phyloP scores from a whole-genome alignment of 2,113 vertebrate genomes.

The Microtus ochrogaster region DNA sequence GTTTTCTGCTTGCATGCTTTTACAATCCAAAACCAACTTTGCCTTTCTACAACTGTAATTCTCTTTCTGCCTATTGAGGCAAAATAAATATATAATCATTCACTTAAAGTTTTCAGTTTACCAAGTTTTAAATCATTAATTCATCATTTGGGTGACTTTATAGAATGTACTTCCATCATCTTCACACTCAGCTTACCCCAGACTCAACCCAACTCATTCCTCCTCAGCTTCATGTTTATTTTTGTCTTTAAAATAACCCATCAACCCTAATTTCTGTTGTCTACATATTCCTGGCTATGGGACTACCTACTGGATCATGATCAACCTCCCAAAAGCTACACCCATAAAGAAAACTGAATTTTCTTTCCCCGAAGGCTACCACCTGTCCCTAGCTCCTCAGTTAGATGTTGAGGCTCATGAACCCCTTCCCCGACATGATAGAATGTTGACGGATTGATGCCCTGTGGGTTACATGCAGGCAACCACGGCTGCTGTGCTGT shows the following conservation, averaged over 20 bases:
- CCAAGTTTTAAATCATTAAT: neutral
- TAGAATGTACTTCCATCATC: neutral
- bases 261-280: neutral
- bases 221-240: neutral
- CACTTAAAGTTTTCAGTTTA: neutral
- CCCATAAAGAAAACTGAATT: neutral
- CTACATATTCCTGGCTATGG: neutral
- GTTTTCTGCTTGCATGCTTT: conserved; percentile 16
- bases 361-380: neutral
- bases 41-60: neutral
- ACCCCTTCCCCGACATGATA: neutral
- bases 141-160: neutral
- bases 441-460: neutral
- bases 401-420: neutral
- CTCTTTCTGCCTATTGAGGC: neutral
- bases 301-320: no score
- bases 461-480: neutral
- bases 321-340: neutral
- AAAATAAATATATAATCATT: neutral
- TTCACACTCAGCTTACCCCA: neutral
- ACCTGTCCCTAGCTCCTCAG: neutral
- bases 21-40: conserved; percentile 36
- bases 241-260: neutral
- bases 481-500: neutral
- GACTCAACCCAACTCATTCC: neutral